A percentile compares a stretch with the other conserved stretches of the same genome.
phyloP scores from a whole-genome alignment of 2,888 invertebrate species.

The Lycocerus yunnanus region DNA sequence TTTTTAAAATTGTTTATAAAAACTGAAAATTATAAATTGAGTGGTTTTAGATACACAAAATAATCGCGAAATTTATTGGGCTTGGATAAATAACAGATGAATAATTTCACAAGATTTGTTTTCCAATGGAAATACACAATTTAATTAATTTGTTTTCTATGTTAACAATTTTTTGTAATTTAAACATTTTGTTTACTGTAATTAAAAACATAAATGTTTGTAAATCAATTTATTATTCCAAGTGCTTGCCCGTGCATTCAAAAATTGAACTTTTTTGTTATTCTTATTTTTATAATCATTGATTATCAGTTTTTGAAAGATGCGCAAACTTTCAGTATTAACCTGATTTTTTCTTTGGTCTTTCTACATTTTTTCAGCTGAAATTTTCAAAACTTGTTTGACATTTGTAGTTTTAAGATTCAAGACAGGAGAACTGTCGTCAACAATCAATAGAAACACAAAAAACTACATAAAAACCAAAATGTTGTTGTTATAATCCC shows the following conservation, averaged over 20 bases:
- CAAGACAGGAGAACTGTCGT: too few species aligned
- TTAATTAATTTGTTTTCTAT: not conserved
- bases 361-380: too few species aligned
- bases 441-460: too few species aligned
- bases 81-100: not conserved
- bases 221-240: not conserved
- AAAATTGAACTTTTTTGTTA: not conserved
- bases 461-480: too few species aligned
- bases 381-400: too few species aligned
- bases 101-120: not conserved
- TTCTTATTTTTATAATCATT: not conserved
- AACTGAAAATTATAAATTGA: not conserved
- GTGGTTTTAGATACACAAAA: not conserved
- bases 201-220: not conserved
- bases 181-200: not conserved
- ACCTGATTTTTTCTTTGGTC: too few species aligned
- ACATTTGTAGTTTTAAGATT: too few species aligned
- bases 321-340: not conserved
- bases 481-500: too few species aligned
- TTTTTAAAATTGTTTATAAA: not conserved
- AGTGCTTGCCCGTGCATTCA: not conserved
- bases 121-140: not conserved
- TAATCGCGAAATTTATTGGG: not conserved
- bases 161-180: not conserved
- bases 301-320: not conserved